Evolutionary conservation across 2,113 vertebrate genomes (phyloP).

Genomic region (Hemichromis elongatus): DNA sequence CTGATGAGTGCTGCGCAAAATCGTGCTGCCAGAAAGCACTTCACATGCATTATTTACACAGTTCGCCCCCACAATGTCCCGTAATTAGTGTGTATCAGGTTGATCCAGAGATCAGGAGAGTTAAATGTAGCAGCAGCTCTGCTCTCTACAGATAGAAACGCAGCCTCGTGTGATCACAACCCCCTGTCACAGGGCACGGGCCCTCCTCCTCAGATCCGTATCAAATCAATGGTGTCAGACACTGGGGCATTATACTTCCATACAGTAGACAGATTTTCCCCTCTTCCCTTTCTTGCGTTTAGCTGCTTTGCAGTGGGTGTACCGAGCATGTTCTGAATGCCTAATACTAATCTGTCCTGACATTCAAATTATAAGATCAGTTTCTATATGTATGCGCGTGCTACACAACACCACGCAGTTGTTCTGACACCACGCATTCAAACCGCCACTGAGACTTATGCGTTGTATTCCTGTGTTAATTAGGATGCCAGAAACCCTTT

Average conservation of each 20-base stretch:
- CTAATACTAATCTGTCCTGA: background rate
- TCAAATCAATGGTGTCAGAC: slow-evolving; percentile 39
- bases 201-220: background rate
- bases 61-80: background rate
- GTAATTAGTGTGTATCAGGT: background rate
- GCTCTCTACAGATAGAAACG: background rate
- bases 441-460: background rate
- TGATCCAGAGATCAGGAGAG: slow-evolving; percentile 7
- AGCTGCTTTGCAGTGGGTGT: background rate
- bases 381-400: background rate
- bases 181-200: background rate
- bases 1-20: background rate
- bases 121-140: slow-evolving; percentile 1
- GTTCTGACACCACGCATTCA: background rate
- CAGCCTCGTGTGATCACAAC: background rate
- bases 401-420: background rate
- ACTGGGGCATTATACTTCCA: background rate
- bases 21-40: background rate
- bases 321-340: background rate
- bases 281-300: background rate
- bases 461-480: background rate
- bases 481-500: background rate
- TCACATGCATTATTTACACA: background rate
- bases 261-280: background rate
- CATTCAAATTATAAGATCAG: background rate